Conservation (phyloP, 2,113 vertebrate species). For the Channa argus region DNA sequence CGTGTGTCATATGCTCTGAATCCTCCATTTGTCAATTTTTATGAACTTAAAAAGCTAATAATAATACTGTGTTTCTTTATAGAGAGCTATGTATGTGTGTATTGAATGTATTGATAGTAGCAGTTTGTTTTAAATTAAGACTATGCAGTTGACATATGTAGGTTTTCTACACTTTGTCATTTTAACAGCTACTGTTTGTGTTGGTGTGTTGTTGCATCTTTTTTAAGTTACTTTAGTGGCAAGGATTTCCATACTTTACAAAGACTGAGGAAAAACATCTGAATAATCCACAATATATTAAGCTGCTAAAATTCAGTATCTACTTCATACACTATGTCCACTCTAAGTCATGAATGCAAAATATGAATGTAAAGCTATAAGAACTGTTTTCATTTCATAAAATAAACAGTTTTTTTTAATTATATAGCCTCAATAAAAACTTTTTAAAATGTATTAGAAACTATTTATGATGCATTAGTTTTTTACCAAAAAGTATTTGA, state of each 20-base stretch:
- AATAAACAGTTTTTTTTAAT: no score
- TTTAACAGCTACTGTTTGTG: no score
- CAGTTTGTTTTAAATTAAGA: constrained; percentile 14
- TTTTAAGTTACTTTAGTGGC: not conserved
- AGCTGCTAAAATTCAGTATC: constrained; percentile 22
- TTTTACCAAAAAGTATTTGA: constrained; percentile 53
- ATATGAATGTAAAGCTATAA: not conserved
- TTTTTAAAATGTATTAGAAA: constrained; percentile 18
- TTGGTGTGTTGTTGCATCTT: constrained; percentile 29
- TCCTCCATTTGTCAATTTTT: not conserved
- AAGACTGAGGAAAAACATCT: constrained; percentile 27
- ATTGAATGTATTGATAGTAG: constrained; percentile 20
- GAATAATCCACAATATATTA: not conserved
- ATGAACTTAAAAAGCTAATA: constrained; percentile 19
- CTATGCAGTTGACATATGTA: not conserved
- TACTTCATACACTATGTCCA: not conserved
- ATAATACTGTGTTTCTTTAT: no score
- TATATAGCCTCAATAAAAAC: constrained; percentile 31
- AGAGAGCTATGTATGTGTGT: not conserved
- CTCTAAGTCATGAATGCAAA: not conserved
- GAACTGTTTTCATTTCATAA: no score
- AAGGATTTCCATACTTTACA: constrained; percentile 24
- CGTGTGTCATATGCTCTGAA: not conserved
- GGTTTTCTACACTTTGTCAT: no score
- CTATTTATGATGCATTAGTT: constrained; percentile 47